phyloP scores from a whole-genome alignment of 2,888 invertebrate species.

The Aricia artaxerxes region DNA sequence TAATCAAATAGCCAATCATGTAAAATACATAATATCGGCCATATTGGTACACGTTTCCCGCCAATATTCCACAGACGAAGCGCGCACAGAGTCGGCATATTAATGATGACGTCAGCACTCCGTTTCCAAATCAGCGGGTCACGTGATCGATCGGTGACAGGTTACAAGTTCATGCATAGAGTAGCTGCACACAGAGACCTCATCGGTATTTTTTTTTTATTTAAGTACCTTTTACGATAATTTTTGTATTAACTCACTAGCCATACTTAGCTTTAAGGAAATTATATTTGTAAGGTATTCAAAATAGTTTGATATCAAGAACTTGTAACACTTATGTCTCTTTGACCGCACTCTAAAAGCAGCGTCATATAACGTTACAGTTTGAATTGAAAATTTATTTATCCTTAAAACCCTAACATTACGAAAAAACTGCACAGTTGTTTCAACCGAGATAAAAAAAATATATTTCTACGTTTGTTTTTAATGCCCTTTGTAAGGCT shows the following conservation, averaged over 20 bases:
- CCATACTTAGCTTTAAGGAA: too few species aligned
- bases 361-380: too few species aligned
- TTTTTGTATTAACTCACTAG: too few species aligned
- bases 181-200: not conserved
- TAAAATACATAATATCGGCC: conserved; percentile 6
- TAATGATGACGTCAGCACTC: conserved; percentile 26
- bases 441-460: not conserved
- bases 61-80: not conserved
- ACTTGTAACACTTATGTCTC: too few species aligned
- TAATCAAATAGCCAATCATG: conserved; percentile 2
- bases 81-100: not conserved
- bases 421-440: too few species aligned
- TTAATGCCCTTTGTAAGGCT: not conserved
- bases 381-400: too few species aligned
- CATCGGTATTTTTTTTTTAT: not conserved
- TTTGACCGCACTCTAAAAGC: too few species aligned
- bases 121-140: conserved; percentile 21
- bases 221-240: too few species aligned
- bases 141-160: conserved; percentile 22
- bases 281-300: too few species aligned
- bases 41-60: not conserved
- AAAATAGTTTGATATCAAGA: too few species aligned
- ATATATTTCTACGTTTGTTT: not conserved
- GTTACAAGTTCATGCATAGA: conserved; percentile 16
- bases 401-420: too few species aligned